Evolutionary conservation across 2,888 invertebrate species (phyloP), one percentile per base, ranked within the genome.

Genomic region (Adela reaumurella): DNA sequence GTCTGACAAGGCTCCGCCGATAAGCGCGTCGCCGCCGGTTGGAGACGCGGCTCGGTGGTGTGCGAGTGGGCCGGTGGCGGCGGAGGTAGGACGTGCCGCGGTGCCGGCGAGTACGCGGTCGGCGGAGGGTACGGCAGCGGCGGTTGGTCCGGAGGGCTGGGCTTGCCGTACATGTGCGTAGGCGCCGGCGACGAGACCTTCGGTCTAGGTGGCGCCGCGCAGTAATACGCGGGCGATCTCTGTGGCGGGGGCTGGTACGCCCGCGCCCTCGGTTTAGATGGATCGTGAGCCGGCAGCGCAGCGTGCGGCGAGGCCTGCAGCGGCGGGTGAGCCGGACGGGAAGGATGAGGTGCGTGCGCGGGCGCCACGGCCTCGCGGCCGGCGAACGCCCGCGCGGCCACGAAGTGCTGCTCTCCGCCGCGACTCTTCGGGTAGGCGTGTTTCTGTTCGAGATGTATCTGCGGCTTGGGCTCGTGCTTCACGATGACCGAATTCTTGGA

Each of bases 401-500:
- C 54, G 74, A 68, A 58, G 83, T 78, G 59, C 82, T 81, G 52
- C 74, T 79, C 35, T 8, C 20, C 62, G 61, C 47, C 82, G 67
- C 51, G 83, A 68, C 61, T 85, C 54, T 83, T 82, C 54, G 83
- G 81, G 52, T 83, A 83, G n/a, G 69, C 74, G 51, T 65, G 82
- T 68, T 68, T 83, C 67, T 63, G 82, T 64, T 85, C 84, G 52
- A 84, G 63, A 62, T 83, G 83, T 44, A 78, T 72, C 60, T 83
- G 84, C 50, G 70, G 70, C 64, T 88, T 86, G 48, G 83, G 84
- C 60, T 89, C 89, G 66, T 89, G 89, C 64, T 90, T 89, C 52
- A 90, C 90, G 66, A 90, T 90, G 64, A 90, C 90, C 61, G 88
- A 86, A 67, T 83, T 88, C 67, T 88, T 89, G 58, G 81, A 73